Conservation (phyloP, 2,888 invertebrate species). For the Agrotis exclamationis region DNA sequence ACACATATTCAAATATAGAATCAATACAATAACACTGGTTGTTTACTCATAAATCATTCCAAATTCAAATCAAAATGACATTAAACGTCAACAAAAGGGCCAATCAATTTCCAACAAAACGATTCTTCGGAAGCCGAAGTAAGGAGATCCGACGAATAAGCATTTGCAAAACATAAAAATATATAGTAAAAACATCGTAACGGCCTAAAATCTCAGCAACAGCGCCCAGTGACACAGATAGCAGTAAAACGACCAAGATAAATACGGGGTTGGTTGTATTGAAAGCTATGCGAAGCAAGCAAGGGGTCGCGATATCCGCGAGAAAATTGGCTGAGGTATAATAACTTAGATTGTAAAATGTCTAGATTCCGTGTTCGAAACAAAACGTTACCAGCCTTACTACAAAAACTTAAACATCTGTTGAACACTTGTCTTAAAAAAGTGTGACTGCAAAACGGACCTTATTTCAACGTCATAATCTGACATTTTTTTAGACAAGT, state of each 20-base stretch:
- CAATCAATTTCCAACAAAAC: constrained; percentile 47
- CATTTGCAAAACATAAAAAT: constrained; percentile 62
- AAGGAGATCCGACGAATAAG: constrained; percentile 53
- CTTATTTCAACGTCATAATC: too few species aligned
- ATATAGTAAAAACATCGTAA: constrained; percentile 63
- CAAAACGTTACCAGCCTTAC: too few species aligned
- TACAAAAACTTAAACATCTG: too few species aligned
- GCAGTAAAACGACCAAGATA: constrained; percentile 71
- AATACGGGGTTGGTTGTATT: constrained; percentile 58
- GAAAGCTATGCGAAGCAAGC: constrained; percentile 52
- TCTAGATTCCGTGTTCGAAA: too few species aligned
- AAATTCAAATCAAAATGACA: constrained; percentile 43
- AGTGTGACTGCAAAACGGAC: too few species aligned
- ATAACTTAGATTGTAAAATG: too few species aligned
- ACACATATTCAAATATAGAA: constrained; percentile 8
- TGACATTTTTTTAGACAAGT: too few species aligned
- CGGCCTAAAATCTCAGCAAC: constrained; percentile 58
- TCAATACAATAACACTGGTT: constrained; percentile 1
- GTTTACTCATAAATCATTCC: constrained; percentile 8
- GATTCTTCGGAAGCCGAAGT: constrained; percentile 41
- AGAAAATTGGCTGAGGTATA: background rate
- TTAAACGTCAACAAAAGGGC: constrained; percentile 46
- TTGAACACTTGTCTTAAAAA: too few species aligned
- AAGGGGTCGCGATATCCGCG: background rate
- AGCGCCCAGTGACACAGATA: constrained; percentile 70